Evolutionary conservation across 2,113 vertebrate genomes (phyloP), one percentile per base, ranked within the genome.

Genomic region (Conger conger): DNA sequence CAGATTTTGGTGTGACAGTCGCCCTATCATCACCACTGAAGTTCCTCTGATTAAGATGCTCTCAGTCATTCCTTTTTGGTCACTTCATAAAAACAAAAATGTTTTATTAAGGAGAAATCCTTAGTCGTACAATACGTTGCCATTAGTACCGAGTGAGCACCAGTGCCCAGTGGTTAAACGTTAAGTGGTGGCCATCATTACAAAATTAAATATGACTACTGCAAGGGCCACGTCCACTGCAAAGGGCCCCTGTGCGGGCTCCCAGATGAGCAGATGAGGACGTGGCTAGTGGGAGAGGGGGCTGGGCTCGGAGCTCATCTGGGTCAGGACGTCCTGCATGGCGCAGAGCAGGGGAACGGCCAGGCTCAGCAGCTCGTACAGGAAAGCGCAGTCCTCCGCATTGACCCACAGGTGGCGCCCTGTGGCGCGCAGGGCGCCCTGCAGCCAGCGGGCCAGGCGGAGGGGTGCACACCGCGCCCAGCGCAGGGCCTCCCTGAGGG

Each of bases 281-380:
- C 92, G 88, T 96, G 94, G 8, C 68, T 73, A 73, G 0, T 96
- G 90, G 79, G 96, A 91, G 3, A 94, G 92, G 0, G 87, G 91
- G 89, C 94, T 94, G 16, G 94, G 93, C 93, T 99, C 98, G 76
- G 87, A 86, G 93, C 95, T 95, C 96, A 99, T 97, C 91, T 96
- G 94, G 76, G 92, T 82, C 86, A 98, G 94, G 82, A 97, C 94
- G 93, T 99, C 98, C 36, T 95, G 94, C 83, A 98, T 93, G 80
- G 93, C 95, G 53, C 94, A 96, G 91, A 99, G 93, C 84, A 99
- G 93, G 0, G 98, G 98, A 90, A 99, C 88, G 84, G 97, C 96
- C 79, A 99, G 89, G 91, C 97, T 98, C 91, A 99, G 94, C 42
- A 99, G 96, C 96, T 99, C 98, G 0, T 96, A 99, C 85, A 96